Evolutionary conservation across 2,888 invertebrate genomes (phyloP), one percentile per base, ranked within the genome.

Genomic region (Nomada ferruginata): DNA sequence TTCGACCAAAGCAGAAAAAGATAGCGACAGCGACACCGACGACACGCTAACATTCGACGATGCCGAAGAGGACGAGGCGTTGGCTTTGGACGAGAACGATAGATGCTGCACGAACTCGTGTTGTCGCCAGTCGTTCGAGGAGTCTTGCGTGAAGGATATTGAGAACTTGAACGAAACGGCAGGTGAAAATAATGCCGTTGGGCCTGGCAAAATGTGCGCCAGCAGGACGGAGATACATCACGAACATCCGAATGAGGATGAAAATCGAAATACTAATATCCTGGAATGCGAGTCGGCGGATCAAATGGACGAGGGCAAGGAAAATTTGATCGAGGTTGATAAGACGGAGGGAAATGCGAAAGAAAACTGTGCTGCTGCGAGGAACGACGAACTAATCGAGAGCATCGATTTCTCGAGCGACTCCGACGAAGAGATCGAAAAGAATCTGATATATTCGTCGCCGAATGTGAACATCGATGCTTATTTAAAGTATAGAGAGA

Each of bases 1-100:
- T 47, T 86, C 86, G n/a, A 83, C 83, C 0, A 83, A 77, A n/a
- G 83, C 83, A 0, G 82, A 82, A 18, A 83, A 83, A 13, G 82
- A 72, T 20, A 82, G 82, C n/a, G 83, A 82, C 68, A 78, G 73
- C 42, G 83, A 82, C 7, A 1, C 61, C 1, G 75, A 86, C 18
- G 74, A 86, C 59, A 76, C 77, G 0, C 63, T 74, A 53, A 64
- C 66, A 5, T 79, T 75, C 44, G 82, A 85, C 29, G 77, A 86
- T 9, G 72, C 47, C 0, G 79, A 86, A 9, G 72, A 73, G 0
- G 55, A 55, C 7, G 84, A 82, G 0, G 42, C 63, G 4, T 36
- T 74, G 2, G 42, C 47, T 36, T 26, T 50, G 7, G 53, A 75
- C 2, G 70, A 73, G 44, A 55, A 42, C 18, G 52, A 75, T 4